These are phyloP conservation scores for Zaprionus tsacasi DNA, from an alignment of 1,140 invertebrate genomes.

Conservation along the genomic window DNA sequence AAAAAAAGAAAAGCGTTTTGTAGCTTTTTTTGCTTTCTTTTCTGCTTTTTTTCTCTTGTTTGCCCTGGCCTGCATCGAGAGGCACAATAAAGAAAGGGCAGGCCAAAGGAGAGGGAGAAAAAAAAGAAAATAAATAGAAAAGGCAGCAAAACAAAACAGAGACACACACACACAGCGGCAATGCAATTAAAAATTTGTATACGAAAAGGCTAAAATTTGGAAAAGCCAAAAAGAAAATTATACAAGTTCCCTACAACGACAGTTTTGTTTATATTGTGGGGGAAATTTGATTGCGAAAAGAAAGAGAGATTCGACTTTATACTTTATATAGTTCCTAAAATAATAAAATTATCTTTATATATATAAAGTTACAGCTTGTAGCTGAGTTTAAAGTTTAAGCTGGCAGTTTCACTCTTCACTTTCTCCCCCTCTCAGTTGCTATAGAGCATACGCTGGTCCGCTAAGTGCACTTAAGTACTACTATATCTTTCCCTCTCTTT, in stretches of 20 bases:
- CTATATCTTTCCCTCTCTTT: background rate
- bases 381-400: background rate
- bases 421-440: background rate
- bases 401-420: background rate
- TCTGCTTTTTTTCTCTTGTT: constrained; percentile 27
- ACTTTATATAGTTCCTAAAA: too few species aligned
- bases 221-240: background rate
- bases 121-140: background rate
- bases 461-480: background rate
- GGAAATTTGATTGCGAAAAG: background rate
- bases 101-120: background rate
- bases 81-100: background rate
- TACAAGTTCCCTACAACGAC: background rate
- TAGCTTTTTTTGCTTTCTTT: constrained; percentile 15
- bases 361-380: background rate
- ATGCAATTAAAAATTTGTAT: constrained; percentile 11
- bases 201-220: background rate
- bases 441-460: background rate
- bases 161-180: background rate
- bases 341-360: background rate
- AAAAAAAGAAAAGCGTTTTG: constrained; percentile 28
- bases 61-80: constrained; percentile 27
- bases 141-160: background rate
- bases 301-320: too few species aligned
- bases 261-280: background rate